Percentiles rank a stretch among this genome's conserved stretches.
Conservation (phyloP, 1,140 invertebrate genomes). For the Nasonia longicornis region DNA sequence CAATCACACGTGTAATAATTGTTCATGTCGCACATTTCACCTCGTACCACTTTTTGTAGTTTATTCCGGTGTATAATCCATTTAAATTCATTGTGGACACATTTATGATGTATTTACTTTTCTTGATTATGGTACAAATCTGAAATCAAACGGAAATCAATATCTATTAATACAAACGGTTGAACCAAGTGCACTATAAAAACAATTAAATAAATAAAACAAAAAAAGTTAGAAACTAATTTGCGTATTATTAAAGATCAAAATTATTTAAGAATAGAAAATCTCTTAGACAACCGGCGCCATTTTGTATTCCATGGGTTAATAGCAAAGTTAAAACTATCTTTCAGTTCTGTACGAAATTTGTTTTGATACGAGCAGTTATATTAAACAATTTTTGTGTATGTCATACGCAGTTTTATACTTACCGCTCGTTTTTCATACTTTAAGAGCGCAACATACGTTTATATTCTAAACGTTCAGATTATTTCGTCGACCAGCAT, state of each 20-base stretch:
- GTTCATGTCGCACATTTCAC: conserved; percentile 61
- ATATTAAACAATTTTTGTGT: conserved; percentile 19
- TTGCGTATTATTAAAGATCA: conserved; percentile 3
- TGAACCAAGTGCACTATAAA: neutral
- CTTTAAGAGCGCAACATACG: neutral
- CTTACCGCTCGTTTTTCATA: conserved; percentile 38
- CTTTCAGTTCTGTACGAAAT: conserved; percentile 6
- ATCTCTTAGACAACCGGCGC: neutral
- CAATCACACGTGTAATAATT: conserved; percentile 51
- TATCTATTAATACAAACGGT: conserved; percentile 26
- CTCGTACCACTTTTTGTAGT: conserved; percentile 59
- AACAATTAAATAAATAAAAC: conserved; percentile 10
- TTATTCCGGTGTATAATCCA: conserved; percentile 59
- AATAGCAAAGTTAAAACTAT: conserved; percentile 2
- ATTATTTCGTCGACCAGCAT: neutral
- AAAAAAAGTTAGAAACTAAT: conserved; percentile 1
- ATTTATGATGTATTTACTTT: conserved; percentile 64
- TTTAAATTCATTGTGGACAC: conserved; percentile 63
- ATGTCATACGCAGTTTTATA: conserved; percentile 26
- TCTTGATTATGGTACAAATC: conserved; percentile 67
- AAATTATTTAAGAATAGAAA: neutral
- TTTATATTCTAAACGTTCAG: neutral
- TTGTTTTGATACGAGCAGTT: neutral
- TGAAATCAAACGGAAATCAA: conserved; percentile 58
- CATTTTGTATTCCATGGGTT: neutral